Percentiles rank a stretch among this genome's conserved stretches.
These are phyloP conservation scores for Tympanuchus pallidicinctus DNA, from an alignment of 2,113 vertebrate species.

Conservation along the genomic window DNA sequence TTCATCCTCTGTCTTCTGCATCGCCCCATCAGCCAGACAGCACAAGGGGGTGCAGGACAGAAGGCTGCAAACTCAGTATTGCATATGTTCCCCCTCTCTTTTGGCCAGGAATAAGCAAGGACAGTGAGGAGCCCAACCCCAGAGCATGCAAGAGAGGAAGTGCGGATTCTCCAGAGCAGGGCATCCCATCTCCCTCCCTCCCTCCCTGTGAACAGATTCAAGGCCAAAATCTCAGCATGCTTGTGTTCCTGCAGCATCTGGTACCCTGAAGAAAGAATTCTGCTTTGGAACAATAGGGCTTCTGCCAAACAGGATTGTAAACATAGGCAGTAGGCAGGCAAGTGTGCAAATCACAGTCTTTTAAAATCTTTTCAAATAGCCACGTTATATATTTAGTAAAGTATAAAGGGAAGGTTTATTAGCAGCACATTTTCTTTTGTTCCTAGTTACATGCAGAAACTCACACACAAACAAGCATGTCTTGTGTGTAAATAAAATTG, in stretches of 20 bases:
- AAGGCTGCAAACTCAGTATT: not conserved
- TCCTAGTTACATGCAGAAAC: not conserved
- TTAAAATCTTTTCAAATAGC: not conserved
- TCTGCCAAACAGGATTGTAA: not conserved
- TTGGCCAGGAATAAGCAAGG: not conserved
- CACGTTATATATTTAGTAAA: not conserved
- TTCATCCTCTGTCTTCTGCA: not conserved
- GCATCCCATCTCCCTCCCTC: not conserved
- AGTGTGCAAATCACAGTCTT: not conserved
- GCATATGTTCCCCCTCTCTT: not conserved
- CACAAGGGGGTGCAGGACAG: not conserved
- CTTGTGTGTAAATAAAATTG: not conserved
- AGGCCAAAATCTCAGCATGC: not conserved
- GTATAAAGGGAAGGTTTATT: not conserved
- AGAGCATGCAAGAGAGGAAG: not conserved
- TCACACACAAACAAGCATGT: not conserved
- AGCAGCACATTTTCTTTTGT: not conserved
- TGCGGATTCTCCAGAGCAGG: not conserved
- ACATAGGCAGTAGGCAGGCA: not conserved
- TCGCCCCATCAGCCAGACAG: not conserved
- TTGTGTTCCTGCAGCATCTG: not conserved
- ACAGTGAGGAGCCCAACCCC: not conserved
- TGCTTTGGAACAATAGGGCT: not conserved
- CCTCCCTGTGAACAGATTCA: not conserved
- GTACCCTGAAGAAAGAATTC: not conserved